Base-by-base conservation (phyloP, 2,888 invertebrate genomes). In the Chymomyza caudatula region DNA sequence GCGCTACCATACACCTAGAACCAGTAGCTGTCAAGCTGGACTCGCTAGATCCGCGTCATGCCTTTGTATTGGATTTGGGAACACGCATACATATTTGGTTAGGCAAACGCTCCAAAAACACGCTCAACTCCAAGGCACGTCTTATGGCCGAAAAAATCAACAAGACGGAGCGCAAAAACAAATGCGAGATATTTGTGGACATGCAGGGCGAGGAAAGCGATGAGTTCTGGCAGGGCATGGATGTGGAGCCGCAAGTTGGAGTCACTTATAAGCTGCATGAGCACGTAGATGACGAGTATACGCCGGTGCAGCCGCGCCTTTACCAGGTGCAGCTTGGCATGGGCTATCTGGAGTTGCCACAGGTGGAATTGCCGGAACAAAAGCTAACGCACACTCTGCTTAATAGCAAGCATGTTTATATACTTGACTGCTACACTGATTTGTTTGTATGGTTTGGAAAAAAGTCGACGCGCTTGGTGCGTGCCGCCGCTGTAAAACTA, bases 401-500 rank as follows among this genome's bases (percentile, higher is more conserved):
- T 58, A 94, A 95, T 81, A 97, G 97, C 68, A 95, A 97, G 87
- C 96, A 96, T 91, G 99, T 99, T 0, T 99, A 98, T 91, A 96
- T 99, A 86, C 92, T 99, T 62, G 99, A 99, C 91, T 98, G 97
- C 87, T 95, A 94, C 87, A 92, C 95, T 64, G 98, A 98, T 90
- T 94, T 99, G 13, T 99, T 97, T 90, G 97, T 98, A 2, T 98
- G 98, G 98, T 97, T 98, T 91, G 99, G 99, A 25, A 97, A 98
- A 90, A 98, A 99, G 88, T 99, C 99, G 0, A 98, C 98, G 0
- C 93, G 98, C 51, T 91, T 99, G 56, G 97, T 99, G 0, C 94
- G 98, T 68, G 98, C 98, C 6, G 99, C 99, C 0, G 98, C 98
- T 0, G 94, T 98, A 29, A 99, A 99, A 90, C 91, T 99, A n/a